These are phyloP conservation scores for Frankliniella intonsa DNA, from an alignment of 2,888 invertebrate genomes.

Conservation along the genomic window DNA sequence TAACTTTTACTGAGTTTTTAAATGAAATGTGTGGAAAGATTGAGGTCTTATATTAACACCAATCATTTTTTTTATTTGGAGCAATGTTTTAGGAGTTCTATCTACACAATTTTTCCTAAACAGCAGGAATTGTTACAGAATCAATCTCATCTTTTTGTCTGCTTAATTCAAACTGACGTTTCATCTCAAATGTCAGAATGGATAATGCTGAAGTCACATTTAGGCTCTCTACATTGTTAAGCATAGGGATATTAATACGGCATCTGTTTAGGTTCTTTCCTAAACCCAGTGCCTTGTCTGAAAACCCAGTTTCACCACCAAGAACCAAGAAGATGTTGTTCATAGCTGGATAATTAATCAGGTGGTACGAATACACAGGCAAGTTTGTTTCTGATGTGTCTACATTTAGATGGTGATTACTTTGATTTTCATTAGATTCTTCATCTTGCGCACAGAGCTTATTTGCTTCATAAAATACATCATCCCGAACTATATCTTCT, in stretches of 20 bases:
- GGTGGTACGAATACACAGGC: slow-evolving; percentile 60
- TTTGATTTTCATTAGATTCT: too few species aligned
- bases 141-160: background rate
- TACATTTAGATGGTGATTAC: too few species aligned
- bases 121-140: background rate
- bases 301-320: slow-evolving; percentile 89
- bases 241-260: slow-evolving; percentile 73
- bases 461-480: background rate
- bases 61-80: background rate
- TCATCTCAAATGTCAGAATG: slow-evolving; percentile 78
- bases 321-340: slow-evolving; percentile 65
- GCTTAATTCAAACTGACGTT: slow-evolving; percentile 55
- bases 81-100: background rate
- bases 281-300: slow-evolving; percentile 61
- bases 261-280: slow-evolving; percentile 56
- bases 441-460: background rate
- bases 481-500: slow-evolving; percentile 27
- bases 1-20: too few species aligned
- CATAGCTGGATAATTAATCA: slow-evolving; percentile 53
- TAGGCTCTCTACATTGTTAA: slow-evolving; percentile 72
- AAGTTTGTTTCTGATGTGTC: slow-evolving; percentile 43
- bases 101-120: background rate
- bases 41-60: too few species aligned
- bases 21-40: too few species aligned
- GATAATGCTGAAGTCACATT: slow-evolving; percentile 80